Conservation (phyloP, 2,888 invertebrate genomes). For the Arenicola marina region DNA sequence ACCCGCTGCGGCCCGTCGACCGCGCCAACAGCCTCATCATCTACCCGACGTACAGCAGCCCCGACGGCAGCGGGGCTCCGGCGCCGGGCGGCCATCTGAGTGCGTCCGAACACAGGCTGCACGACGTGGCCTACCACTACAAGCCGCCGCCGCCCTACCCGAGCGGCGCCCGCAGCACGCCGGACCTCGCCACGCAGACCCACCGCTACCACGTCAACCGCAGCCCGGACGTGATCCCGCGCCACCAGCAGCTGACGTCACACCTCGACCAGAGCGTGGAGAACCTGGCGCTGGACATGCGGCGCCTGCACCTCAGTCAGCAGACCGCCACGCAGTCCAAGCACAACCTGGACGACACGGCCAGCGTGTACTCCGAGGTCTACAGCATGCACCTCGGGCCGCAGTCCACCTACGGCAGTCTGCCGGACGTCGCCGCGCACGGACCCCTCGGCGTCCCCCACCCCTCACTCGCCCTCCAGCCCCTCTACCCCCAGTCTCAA, state of each 20-base stretch:
- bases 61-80: slow-evolving; percentile 38
- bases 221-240: slow-evolving; percentile 66
- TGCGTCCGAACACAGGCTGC: slow-evolving; percentile 32
- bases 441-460: no score
- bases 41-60: slow-evolving; percentile 59
- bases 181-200: slow-evolving; percentile 71
- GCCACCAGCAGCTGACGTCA: slow-evolving; percentile 64
- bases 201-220: slow-evolving; percentile 34
- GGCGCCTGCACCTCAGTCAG: slow-evolving; percentile 14
- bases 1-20: slow-evolving; percentile 35
- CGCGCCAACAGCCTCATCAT: slow-evolving; percentile 48
- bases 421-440: no score
- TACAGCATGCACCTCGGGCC: no score
- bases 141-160: slow-evolving; percentile 84
- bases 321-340: slow-evolving; percentile 9
- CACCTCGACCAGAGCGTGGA: slow-evolving; percentile 34
- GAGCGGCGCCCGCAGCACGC: slow-evolving; percentile 75
- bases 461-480: no score
- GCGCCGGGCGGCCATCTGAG: slow-evolving; percentile 37
- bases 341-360: slow-evolving; percentile 9
- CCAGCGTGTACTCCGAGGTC: slow-evolving; percentile 12
- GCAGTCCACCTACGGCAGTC: no score
- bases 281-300: slow-evolving; percentile 26
- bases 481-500: no score
- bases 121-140: slow-evolving; percentile 63